phyloP scores from a whole-genome alignment of 2,888 invertebrate species.

The Limnephilus lunatus region DNA sequence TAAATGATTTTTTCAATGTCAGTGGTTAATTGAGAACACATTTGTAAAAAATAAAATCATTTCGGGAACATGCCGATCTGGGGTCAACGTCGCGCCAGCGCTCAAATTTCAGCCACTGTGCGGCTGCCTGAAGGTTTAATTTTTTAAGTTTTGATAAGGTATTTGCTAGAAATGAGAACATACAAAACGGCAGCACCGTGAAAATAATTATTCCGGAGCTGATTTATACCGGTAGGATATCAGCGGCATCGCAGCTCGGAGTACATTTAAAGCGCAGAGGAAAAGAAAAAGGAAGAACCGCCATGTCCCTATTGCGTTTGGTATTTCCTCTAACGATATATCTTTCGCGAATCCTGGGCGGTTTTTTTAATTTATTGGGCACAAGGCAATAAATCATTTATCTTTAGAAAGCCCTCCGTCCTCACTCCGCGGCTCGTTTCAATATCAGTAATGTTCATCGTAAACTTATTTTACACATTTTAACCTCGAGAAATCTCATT shows the following conservation, averaged over 20 bases:
- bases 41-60: too few species aligned
- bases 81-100: too few species aligned
- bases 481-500: constrained; percentile 25
- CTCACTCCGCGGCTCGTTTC: constrained; percentile 32
- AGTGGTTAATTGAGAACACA: too few species aligned
- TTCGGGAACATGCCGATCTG: too few species aligned
- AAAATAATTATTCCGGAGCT: constrained; percentile 30
- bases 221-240: constrained; percentile 28
- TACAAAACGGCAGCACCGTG: constrained; percentile 12
- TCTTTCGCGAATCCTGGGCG: constrained; percentile 34
- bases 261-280: neutral
- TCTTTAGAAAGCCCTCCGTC: constrained; percentile 23
- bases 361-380: constrained; percentile 53
- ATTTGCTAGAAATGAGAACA: constrained; percentile 10
- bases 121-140: neutral
- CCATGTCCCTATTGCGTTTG: constrained; percentile 19
- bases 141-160: constrained; percentile 1
- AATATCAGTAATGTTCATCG: constrained; percentile 41
- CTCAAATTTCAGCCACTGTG: too few species aligned
- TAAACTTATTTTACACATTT: constrained; percentile 49
- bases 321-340: constrained; percentile 42
- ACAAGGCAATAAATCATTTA: constrained; percentile 37
- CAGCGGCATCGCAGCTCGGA: constrained; percentile 14
- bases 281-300: neutral
- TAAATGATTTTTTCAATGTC: too few species aligned